Percentiles rank a stretch among this genome's conserved stretches.
phyloP scores from a whole-genome alignment of 1,140 invertebrate genomes.

The Lerema accius region DNA sequence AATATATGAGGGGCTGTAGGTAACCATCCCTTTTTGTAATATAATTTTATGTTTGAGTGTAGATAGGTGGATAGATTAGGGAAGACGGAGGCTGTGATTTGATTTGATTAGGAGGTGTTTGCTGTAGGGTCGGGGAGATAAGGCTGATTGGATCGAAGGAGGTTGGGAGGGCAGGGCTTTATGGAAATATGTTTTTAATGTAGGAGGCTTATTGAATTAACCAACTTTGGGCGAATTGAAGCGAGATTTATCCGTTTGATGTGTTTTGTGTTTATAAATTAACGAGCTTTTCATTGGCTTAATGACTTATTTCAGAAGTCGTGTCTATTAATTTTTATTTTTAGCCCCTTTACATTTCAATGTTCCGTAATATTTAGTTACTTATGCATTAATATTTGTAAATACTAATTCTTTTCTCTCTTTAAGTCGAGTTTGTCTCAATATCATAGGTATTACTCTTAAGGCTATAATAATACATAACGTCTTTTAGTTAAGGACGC shows the following conservation, averaged over 20 bases:
- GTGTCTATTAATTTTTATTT: neutral
- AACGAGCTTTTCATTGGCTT: conserved; percentile 37
- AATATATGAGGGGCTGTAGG: conserved; percentile 78
- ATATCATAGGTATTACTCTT: too few species aligned
- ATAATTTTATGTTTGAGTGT: conserved; percentile 79
- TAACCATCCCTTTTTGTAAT: conserved; percentile 79
- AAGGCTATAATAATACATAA: too few species aligned
- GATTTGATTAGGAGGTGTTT: conserved; percentile 82
- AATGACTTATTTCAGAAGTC: conserved; percentile 25
- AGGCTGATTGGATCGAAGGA: conserved; percentile 74
- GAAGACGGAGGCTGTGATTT: conserved; percentile 80
- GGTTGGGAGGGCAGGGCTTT: conserved; percentile 53
- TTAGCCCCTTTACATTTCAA: neutral
- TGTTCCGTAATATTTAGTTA: too few species aligned
- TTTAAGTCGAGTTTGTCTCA: too few species aligned
- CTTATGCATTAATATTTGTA: too few species aligned
- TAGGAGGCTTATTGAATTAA: conserved; percentile 79
- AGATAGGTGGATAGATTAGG: conserved; percentile 80
- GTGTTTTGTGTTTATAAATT: conserved; percentile 47
- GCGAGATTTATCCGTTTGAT: conserved; percentile 65
- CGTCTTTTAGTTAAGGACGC: neutral
- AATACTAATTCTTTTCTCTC: too few species aligned
- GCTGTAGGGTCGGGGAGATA: conserved; percentile 73
- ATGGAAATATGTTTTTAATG: conserved; percentile 82
- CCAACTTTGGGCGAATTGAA: conserved; percentile 61